Evolutionary conservation across 2,797 vertebrate genomes (phyloP), one percentile per base, ranked within the genome.

Genomic region (Cynopterus sphinx): DNA sequence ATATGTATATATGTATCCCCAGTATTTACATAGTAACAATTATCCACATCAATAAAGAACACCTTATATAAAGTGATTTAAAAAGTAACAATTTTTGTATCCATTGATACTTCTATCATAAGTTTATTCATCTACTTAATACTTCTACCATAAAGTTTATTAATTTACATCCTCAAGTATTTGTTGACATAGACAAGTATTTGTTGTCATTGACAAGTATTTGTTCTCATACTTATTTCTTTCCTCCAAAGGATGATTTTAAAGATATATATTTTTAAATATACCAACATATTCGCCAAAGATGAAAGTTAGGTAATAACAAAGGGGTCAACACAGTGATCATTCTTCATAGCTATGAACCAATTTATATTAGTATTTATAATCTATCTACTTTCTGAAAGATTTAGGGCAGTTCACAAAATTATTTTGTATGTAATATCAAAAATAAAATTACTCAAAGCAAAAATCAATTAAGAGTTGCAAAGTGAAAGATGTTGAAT

Each of bases 391-490:
- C 19, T 92, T 81, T 33, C 59, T 89, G 31, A 85, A 92, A 77
- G 49, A 94, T 39, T 78, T 90, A 15, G 11, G 57, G 21, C 9
- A 78, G 24, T 85, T 84, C 70, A 43, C 36, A 65, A 81, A 41
- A 81, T 53, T 86, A 74, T 46, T 67, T 79, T 73, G 67, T 65
- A 33, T 51, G 51, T 24, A 81, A 59, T 61, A 87, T 22, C 63
- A 63, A 91, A 86, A 83, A n/a, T 77, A 91, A 82, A 65, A 91
- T 67, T 74, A 71, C 6, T 85, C 24, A 84, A 73, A 91, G 17
- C n/a, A 87, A 91, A 94, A 79, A 73, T 91, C 51, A 84, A 53
- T 94, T 83, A 71, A 77, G 79, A 77, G 19, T 87, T 92, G 12
- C 22, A 79, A 39, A 73, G 17, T 70, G 79, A 71, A 51, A 70